Base-by-base conservation (phyloP, 2,797 vertebrate species). In the Poeciliopsis presidionis region DNA sequence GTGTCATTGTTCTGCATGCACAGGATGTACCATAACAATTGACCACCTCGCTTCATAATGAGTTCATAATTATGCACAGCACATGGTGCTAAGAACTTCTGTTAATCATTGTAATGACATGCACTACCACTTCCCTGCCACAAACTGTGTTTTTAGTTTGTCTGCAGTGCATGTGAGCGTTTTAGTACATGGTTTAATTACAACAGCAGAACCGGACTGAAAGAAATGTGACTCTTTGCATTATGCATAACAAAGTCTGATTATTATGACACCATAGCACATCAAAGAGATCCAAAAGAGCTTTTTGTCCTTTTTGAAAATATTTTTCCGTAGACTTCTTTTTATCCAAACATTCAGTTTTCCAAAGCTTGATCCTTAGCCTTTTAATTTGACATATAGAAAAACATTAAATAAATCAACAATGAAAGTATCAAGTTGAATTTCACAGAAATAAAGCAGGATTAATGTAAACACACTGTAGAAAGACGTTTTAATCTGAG, bases 21-120 rank as follows among this genome's bases (percentile, higher is more conserved):
- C 90, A 76, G n/a, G 45, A 81, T 91, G 91, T 93, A 88, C 90
- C 80, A 69, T 78, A 47, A 46, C 82, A 88, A 86, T 91, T 84
- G 90, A 55, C 46, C 67, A 46, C 72, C 41, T 71, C 7, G n/a
- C 22, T 69, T 59, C 47, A 51, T 89, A 89, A 92, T 83, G 47
- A 88, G 41, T 73, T 73, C 25, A 8, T 78, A 79, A 89, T 86
- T 78, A 81, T 72, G 51, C 30, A 45, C 47, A 59, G 71, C 53
- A 63, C 61, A 79, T 77, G 61, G 73, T 51, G 74, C 41, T 49
- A 30, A 72, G 14, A 84, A 39, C 22, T 39, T 25, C 43, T 72
- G 72, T 69, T 90, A 88, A 90, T 89, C 28, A 72, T 18, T 12
- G 0, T 22, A 73, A 84, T 86, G 20, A 71, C 41, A 87, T 88